Conservation (phyloP, 1,140 invertebrate species). For the Subanguina moxae region DNA sequence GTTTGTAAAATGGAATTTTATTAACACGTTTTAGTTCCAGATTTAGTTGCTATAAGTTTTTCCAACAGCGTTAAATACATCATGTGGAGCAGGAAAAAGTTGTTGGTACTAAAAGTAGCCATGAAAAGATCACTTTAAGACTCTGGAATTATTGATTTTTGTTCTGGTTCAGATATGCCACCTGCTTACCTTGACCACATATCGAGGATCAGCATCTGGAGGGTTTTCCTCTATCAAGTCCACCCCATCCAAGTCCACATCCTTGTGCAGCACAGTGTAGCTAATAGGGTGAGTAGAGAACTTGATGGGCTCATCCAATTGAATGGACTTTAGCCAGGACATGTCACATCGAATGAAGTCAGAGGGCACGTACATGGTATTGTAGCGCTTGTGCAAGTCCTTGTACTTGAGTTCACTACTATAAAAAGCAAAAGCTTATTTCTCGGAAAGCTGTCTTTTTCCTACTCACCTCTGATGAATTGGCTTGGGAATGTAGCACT, state of each 20-base stretch:
- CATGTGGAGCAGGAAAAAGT: too few relatives aligned
- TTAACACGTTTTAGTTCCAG: too few relatives aligned
- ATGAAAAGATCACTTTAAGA: too few relatives aligned
- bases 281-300: conserved; percentile 73
- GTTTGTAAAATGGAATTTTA: too few relatives aligned
- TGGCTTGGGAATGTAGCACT: conserved; percentile 78
- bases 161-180: too few relatives aligned
- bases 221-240: conserved; percentile 68
- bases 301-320: conserved; percentile 75
- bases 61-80: too few relatives aligned
- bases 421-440: conserved; percentile 58
- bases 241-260: conserved; percentile 64
- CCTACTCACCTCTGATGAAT: too few relatives aligned
- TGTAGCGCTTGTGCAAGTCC: conserved; percentile 77
- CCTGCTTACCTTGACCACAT: conserved; percentile 77
- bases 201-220: conserved; percentile 83
- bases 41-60: too few relatives aligned
- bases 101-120: too few relatives aligned
- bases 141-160: too few relatives aligned
- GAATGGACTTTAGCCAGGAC: conserved; percentile 82
- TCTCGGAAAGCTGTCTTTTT: too few relatives aligned
- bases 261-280: conserved; percentile 85
- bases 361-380: conserved; percentile 85
- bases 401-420: conserved; percentile 63
- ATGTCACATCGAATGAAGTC: conserved; percentile 83